Conservation (phyloP, 2,888 invertebrate genomes). For the Microdon myrmicae region DNA sequence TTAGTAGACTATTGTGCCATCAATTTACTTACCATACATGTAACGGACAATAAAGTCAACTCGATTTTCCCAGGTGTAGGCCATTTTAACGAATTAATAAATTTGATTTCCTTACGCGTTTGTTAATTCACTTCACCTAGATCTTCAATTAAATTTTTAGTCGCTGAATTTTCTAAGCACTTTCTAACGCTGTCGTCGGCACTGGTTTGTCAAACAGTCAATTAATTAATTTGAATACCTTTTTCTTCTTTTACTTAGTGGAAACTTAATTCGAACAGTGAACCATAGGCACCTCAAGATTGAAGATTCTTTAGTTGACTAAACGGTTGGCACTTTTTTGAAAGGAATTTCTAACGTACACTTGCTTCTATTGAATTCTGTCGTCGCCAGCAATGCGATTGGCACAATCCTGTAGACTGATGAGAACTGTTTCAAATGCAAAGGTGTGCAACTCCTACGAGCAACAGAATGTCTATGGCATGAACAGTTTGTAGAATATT, state of each 20-base stretch:
- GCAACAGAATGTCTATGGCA: slow-evolving; percentile 9
- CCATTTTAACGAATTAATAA: slow-evolving; percentile 69
- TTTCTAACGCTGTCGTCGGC: too few relatives aligned
- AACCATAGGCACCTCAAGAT: slow-evolving; percentile 10
- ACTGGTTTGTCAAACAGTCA: slow-evolving; percentile 17
- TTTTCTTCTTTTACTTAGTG: background rate
- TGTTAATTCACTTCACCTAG: slow-evolving; percentile 16
- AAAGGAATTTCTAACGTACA: slow-evolving; percentile 31
- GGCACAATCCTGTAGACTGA: slow-evolving; percentile 27
- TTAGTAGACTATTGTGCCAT: background rate
- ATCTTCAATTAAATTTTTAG: too few relatives aligned
- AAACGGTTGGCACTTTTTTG: slow-evolving; percentile 18
- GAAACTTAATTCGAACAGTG: too few relatives aligned
- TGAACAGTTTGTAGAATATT: background rate
- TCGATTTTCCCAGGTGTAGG: slow-evolving; percentile 85
- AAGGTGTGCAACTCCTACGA: slow-evolving; percentile 8
- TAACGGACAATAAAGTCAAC: slow-evolving; percentile 84
- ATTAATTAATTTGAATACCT: slow-evolving; percentile 11
- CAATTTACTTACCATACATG: slow-evolving; percentile 77
- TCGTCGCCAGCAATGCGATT: slow-evolving; percentile 27
- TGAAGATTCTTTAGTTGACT: slow-evolving; percentile 13
- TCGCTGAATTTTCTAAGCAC: too few relatives aligned
- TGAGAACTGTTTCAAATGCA: slow-evolving; percentile 5
- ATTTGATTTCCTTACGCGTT: slow-evolving; percentile 31
- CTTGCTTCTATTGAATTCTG: slow-evolving; percentile 27